These are phyloP conservation scores for Drosophila pseudotalamancana DNA, from an alignment of 2,888 invertebrate genomes.

Conservation along the genomic window DNA sequence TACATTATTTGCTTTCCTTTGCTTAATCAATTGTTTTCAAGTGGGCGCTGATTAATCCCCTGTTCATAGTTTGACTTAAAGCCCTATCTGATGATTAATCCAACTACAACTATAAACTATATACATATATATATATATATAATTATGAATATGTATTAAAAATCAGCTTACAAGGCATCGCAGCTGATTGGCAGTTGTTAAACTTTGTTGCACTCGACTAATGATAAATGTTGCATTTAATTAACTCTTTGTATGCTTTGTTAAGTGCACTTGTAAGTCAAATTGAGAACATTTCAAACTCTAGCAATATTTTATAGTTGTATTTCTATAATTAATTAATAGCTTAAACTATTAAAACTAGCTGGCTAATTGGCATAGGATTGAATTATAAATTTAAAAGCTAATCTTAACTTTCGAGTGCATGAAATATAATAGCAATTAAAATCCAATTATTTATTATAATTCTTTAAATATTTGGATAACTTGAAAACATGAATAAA, in stretches of 20 bases:
- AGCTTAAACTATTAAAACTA: not conserved
- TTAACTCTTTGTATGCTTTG: constrained; percentile 10
- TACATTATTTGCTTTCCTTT: constrained; percentile 24
- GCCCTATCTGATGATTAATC: constrained; percentile 1
- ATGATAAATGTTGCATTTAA: constrained; percentile 36
- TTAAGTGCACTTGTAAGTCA: constrained; percentile 30
- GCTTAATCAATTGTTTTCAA: not conserved
- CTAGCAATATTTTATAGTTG: not conserved
- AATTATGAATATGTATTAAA: no score
- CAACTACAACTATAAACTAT: not conserved
- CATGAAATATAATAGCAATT: not conserved
- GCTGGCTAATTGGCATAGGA: not conserved
- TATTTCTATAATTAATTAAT: not conserved
- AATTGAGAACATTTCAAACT: constrained; percentile 6
- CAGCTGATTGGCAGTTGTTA: constrained; percentile 10
- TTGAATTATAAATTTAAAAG: not conserved
- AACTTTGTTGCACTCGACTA: constrained; percentile 17
- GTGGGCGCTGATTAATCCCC: constrained; percentile 1
- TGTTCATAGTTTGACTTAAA: constrained; percentile 1
- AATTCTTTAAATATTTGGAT: not conserved
- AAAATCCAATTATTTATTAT: not conserved
- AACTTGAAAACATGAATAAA: no score
- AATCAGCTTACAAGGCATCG: not conserved
- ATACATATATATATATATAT: not conserved
- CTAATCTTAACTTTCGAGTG: not conserved